These are phyloP conservation scores for Acrocephalus scirpaceus DNA, from an alignment of 2,797 vertebrate genomes.

Conservation along the genomic window DNA sequence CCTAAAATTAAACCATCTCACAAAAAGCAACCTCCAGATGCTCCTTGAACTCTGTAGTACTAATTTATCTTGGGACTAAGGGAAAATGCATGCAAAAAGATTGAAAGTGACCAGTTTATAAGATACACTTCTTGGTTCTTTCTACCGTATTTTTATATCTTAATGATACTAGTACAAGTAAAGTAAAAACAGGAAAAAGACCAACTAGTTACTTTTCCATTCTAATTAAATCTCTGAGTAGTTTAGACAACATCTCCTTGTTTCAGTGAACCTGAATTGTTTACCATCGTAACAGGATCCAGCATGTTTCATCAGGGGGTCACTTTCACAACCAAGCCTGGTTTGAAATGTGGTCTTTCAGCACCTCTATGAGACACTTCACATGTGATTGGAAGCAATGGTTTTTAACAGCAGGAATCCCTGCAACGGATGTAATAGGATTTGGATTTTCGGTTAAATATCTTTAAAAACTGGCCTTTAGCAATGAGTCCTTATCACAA, in stretches of 20 bases:
- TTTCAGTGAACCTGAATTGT: not conserved
- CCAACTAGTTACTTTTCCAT: not conserved
- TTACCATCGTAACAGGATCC: not conserved
- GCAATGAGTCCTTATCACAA: not conserved
- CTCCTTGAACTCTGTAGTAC: not conserved
- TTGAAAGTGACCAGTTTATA: not conserved
- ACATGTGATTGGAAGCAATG: not conserved
- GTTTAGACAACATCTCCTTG: not conserved
- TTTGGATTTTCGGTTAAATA: not conserved
- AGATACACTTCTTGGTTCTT: not conserved
- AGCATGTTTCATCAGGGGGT: not conserved
- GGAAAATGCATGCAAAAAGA: not conserved
- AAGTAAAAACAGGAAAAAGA: not conserved
- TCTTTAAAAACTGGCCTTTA: not conserved
- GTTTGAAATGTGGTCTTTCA: not conserved
- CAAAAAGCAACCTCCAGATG: not conserved
- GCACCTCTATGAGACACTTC: not conserved
- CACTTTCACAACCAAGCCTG: not conserved
- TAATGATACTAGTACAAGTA: not conserved
- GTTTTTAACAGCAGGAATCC: not conserved
- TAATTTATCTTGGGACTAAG: not conserved
- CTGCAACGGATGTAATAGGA: not conserved
- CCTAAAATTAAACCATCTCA: not conserved
- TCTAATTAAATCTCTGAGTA: not conserved
- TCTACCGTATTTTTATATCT: not conserved